Evolutionary conservation across 2,797 vertebrate species (phyloP).

Genomic region (Onychomys leucogaster): DNA sequence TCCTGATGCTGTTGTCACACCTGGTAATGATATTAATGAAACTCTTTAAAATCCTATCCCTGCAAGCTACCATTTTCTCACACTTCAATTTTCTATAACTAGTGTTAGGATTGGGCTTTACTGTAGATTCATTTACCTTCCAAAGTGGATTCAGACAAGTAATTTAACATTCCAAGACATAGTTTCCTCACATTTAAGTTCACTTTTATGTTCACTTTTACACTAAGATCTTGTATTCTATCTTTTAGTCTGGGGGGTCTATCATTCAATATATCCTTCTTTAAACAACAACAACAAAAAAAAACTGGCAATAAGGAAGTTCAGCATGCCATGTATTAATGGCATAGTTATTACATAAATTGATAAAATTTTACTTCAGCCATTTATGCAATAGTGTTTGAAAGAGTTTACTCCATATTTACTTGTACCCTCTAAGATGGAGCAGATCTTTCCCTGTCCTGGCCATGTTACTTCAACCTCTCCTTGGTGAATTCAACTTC

Average conservation of each 20-base stretch:
- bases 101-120: background rate
- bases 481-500: background rate
- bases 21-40: background rate
- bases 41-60: background rate
- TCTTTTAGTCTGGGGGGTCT: background rate
- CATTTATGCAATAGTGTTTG: background rate
- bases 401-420: slow-evolving; percentile 6
- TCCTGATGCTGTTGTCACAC: background rate
- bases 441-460: background rate
- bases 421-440: background rate
- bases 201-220: background rate
- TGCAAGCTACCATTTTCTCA: background rate
- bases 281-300: background rate
- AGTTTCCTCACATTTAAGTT: background rate
- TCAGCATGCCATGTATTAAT: background rate
- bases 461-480: background rate
- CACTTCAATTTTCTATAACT: background rate
- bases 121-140: background rate
- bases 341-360: slow-evolving; percentile 4
- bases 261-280: background rate
- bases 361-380: background rate
- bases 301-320: background rate
- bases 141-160: background rate
- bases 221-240: background rate
- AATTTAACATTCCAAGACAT: background rate